These are phyloP conservation scores for Aegotheles bennettii DNA, from an alignment of 2,113 vertebrate genomes.

Conservation along the genomic window DNA sequence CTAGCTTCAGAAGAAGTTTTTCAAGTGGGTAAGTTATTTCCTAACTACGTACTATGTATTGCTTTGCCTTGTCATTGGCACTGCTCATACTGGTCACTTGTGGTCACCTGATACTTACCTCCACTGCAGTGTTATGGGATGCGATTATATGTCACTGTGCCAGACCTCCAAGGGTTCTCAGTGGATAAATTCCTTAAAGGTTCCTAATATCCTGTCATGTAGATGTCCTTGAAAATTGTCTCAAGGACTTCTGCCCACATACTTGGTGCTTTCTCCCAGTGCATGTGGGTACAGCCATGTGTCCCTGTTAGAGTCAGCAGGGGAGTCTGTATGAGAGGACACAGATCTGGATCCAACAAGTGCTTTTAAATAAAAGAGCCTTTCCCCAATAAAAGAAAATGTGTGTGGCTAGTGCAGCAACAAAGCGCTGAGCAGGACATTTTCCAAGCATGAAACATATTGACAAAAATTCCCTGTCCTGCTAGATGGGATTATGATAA, in stretches of 20 bases:
- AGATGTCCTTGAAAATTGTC: not conserved
- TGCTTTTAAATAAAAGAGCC: not conserved
- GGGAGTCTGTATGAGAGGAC: not conserved
- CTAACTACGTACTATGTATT: not conserved
- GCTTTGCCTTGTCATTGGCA: not conserved
- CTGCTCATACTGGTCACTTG: not conserved
- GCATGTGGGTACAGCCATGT: rapidly evolving
- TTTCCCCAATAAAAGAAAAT: not conserved
- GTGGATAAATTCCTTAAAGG: not conserved
- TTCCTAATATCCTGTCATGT: not conserved
- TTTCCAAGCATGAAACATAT: conserved; percentile 26
- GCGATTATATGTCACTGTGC: not conserved
- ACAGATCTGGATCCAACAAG: not conserved
- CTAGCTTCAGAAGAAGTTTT: not conserved
- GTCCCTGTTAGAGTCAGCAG: rapidly evolving
- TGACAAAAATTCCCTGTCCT: not conserved
- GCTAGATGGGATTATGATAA: conserved; percentile 49
- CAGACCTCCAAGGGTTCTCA: not conserved
- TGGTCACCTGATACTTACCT: rapidly evolving
- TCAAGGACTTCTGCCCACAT: not conserved
- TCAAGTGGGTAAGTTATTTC: not conserved
- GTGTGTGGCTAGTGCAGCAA: not conserved
- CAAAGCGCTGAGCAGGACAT: conserved; percentile 27
- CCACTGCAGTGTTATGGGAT: not conserved
- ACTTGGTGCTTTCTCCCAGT: not conserved